These are phyloP conservation scores for Drosophila paramelanica DNA, from an alignment of 2,888 invertebrate genomes.

Conservation along the genomic window DNA sequence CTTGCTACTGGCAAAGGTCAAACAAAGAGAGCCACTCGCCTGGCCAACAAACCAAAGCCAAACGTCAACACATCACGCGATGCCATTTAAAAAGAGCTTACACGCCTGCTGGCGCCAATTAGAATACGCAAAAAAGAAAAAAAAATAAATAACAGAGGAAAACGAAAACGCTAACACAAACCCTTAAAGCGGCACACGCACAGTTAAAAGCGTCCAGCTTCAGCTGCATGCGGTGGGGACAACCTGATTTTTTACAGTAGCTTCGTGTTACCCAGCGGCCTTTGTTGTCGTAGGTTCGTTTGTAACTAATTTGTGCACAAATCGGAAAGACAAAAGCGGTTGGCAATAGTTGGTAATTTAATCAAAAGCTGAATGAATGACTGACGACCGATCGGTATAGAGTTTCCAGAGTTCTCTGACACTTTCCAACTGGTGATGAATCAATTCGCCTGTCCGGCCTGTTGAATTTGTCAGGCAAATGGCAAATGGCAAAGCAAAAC, in stretches of 20 bases:
- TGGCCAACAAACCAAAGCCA: not conserved
- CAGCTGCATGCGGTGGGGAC: constrained; percentile 42
- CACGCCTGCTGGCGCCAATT: constrained; percentile 11
- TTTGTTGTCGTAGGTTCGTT: constrained; percentile 78
- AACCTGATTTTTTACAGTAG: constrained; percentile 36
- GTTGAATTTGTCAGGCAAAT: constrained; percentile 68
- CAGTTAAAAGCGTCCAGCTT: not conserved
- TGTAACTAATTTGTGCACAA: constrained; percentile 79
- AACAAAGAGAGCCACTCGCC: constrained; percentile 13
- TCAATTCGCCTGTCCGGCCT: constrained; percentile 38
- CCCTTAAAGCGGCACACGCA: constrained; percentile 53
- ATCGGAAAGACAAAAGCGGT: constrained; percentile 70
- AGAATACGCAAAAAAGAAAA: too few species aligned
- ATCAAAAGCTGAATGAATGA: constrained; percentile 44
- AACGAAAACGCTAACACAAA: constrained; percentile 2
- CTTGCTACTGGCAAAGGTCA: constrained; percentile 35
- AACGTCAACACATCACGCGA: constrained; percentile 50
- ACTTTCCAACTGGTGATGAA: constrained; percentile 53
- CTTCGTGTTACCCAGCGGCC: constrained; percentile 66
- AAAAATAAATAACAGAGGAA: constrained; percentile 3
- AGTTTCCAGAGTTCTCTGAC: constrained; percentile 51
- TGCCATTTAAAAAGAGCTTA: constrained; percentile 33
- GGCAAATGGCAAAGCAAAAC: constrained; percentile 54
- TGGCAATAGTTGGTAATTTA: constrained; percentile 54
- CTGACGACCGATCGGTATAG: constrained; percentile 47